Evolutionary conservation across 1,140 invertebrate species (phyloP).

Genomic region (Temnothorax curvispinosus): DNA sequence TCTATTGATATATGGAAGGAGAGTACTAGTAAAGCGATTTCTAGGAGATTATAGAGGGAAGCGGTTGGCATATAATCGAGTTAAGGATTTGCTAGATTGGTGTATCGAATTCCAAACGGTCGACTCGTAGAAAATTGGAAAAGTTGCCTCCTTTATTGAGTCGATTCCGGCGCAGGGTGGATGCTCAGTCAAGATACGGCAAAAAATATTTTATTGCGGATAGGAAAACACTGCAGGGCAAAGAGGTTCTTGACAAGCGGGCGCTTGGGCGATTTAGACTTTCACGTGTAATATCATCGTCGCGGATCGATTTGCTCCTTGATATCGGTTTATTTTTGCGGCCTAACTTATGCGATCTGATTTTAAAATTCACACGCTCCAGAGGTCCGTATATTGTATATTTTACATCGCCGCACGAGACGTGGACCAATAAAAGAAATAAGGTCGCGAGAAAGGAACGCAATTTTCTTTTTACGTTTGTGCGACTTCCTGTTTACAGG

Average conservation of each 20-base stretch:
- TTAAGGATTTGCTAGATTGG: constrained; percentile 34
- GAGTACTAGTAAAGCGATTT: not conserved
- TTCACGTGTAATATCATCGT: not conserved
- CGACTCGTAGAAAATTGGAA: constrained; percentile 68
- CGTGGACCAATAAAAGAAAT: constrained; percentile 20
- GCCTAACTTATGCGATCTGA: not conserved
- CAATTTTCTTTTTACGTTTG: constrained; percentile 12
- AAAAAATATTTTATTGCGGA: constrained; percentile 69
- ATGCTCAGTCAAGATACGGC: constrained; percentile 1
- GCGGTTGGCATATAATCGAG: not conserved
- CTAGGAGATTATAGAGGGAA: not conserved
- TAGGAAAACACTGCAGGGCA: constrained; percentile 51
- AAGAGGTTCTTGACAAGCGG: not conserved
- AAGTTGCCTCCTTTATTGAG: constrained; percentile 66
- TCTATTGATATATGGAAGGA: not conserved
- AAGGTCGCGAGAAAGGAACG: not conserved
- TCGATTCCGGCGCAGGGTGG: not conserved
- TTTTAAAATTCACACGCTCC: not conserved
- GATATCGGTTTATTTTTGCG: not conserved
- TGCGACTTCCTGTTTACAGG: constrained; percentile 18
- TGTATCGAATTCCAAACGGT: constrained; percentile 58
- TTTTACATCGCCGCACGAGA: not conserved
- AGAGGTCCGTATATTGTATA: not conserved
- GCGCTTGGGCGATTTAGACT: not conserved
- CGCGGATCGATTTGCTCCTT: constrained; percentile 5